Evolutionary conservation across 2,797 vertebrate genomes (phyloP), one percentile per base, ranked within the genome.

Genomic region (Danio albolineatus): DNA sequence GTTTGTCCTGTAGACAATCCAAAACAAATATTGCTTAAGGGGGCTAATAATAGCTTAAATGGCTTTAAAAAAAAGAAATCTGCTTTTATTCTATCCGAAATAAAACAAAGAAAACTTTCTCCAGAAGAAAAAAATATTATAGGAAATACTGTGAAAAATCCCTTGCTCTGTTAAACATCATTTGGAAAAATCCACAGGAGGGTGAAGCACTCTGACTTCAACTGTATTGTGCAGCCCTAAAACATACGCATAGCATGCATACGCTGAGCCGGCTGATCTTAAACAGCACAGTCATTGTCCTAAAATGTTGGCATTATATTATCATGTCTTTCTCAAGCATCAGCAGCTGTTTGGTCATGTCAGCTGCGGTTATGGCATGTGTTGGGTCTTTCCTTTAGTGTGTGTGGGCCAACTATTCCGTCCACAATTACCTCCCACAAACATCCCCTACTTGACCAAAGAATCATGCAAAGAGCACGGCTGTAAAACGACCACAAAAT

Each of bases 361-460:
- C 61, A 81, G 80, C 73, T 75, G 73, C 67, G 77, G 60, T 84
- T 79, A 59, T 76, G 75, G 62, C 70, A 82, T 84, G 59, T 80
- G 41, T 76, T 81, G 65, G 84, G 79, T 83, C 75, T 85, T 77
- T 83, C 81, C 57, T 82, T 81, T 84, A 46, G 10, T 49, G 36
- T 83, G 61, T 64, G 60, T 62, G 44, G 73, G 84, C 86, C 83
- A 85, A 82, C 67, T 38, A 44, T 64, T 43, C 62, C 77, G 77
- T 79, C 85, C 82, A 73, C 72, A 64, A 16, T 84, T 53, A 88
- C 80, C 74, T 81, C 71, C 69, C 43, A n/a, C 86, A 54, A 87
- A 83, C 74, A 80, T 70, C 69, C 36, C n/a, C 53, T 28, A 48
- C 51, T 79, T 53, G 67, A 81, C 73, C 81, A 74, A 72, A 62